These are phyloP conservation scores for Sturnira hondurensis DNA, from an alignment of 2,113 vertebrate species.

Conservation along the genomic window DNA sequence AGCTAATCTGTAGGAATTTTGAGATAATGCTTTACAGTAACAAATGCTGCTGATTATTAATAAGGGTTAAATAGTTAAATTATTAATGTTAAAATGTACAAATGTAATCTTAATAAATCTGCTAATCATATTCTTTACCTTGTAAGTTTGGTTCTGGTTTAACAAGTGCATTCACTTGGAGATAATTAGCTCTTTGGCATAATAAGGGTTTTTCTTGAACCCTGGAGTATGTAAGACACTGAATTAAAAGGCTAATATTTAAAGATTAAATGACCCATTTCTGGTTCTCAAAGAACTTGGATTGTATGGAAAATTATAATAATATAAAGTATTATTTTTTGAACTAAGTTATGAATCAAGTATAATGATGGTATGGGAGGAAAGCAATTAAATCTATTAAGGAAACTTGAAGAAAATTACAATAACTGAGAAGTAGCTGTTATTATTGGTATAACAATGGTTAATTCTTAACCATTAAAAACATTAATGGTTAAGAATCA, in stretches of 20 bases:
- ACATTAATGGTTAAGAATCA: neutral
- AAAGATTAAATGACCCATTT: neutral
- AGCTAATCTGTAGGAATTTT: neutral
- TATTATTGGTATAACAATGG: neutral
- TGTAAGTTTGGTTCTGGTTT: neutral
- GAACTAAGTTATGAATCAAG: neutral
- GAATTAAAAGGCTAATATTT: neutral
- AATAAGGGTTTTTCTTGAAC: neutral
- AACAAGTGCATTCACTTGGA: neutral
- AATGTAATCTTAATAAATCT: slow-evolving; percentile 6
- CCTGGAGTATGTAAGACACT: neutral
- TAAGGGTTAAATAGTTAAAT: neutral
- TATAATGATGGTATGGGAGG: neutral
- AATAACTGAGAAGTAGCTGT: neutral
- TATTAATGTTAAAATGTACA: neutral
- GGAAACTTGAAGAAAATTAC: neutral
- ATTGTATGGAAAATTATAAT: neutral
- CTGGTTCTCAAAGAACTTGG: neutral
- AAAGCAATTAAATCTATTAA: neutral
- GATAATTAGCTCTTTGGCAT: neutral
- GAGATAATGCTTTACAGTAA: neutral
- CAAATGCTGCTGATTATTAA: neutral
- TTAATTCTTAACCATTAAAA: neutral
- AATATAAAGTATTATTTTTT: neutral
- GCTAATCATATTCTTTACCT: neutral